Evolutionary conservation across 1,140 invertebrate genomes (phyloP).

Genomic region (Bathynomus jamesi): DNA sequence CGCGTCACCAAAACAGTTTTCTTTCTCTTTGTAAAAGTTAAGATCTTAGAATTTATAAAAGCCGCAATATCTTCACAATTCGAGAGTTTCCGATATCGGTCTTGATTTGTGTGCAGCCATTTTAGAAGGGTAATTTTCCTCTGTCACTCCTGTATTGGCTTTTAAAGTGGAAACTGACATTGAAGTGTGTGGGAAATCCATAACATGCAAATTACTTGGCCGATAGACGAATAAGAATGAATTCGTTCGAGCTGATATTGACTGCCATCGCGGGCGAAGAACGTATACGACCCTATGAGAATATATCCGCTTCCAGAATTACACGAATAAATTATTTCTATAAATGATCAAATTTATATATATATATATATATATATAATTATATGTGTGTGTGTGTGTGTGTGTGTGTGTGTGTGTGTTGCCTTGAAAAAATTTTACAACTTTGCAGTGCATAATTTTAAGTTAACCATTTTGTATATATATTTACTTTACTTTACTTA

Average conservation of each 20-base stretch:
- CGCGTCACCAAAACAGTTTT: too few relatives aligned
- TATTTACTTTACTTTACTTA: too few relatives aligned
- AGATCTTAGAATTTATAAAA: conserved; percentile 31
- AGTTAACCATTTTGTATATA: too few relatives aligned
- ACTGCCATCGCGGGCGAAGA: conserved; percentile 11
- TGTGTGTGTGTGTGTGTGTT: background rate
- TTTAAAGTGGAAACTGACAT: conserved; percentile 38
- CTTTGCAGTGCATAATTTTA: too few relatives aligned
- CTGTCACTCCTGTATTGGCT: conserved; percentile 36
- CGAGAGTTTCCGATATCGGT: conserved; percentile 20
- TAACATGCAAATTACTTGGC: conserved; percentile 38
- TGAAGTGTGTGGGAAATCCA: conserved; percentile 37
- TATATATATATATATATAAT: conserved; percentile 5
- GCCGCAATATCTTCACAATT: conserved; percentile 27
- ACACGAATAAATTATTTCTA: background rate
- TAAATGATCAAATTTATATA: background rate
- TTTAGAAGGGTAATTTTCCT: conserved; percentile 36
- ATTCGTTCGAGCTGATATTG: conserved; percentile 22
- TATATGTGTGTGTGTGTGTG: background rate
- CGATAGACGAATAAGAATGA: conserved; percentile 34
- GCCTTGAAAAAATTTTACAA: too few relatives aligned
- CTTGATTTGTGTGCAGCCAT: conserved; percentile 37
- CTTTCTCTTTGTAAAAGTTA: too few relatives aligned
- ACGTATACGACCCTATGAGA: background rate
- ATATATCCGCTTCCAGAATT: background rate